phyloP scores from a whole-genome alignment of 2,797 vertebrate species.

The Hemitrygon akajei region DNA sequence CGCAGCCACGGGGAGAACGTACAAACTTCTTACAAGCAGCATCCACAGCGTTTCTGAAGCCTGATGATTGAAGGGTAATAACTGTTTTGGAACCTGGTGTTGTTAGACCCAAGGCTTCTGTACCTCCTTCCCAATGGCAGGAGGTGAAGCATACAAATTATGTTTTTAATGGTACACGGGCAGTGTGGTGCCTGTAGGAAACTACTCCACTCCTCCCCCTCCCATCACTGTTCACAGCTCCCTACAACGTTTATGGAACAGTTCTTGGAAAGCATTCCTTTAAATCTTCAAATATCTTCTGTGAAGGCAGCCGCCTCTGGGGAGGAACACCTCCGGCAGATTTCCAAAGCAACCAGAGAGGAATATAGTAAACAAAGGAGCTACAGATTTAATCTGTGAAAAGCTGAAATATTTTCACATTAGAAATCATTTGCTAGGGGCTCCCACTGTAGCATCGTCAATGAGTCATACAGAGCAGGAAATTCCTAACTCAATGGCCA shows the following conservation, averaged over 20 bases:
- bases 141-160: not conserved
- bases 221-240: not conserved
- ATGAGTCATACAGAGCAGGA: not conserved
- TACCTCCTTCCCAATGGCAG: too few species aligned
- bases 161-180: not conserved
- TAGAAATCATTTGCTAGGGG: not conserved
- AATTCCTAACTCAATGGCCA: not conserved
- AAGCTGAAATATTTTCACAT: constrained; percentile 25
- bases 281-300: constrained; percentile 1
- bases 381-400: constrained; percentile 15
- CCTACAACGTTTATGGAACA: not conserved
- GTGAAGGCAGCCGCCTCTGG: not conserved
- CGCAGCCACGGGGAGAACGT: too few species aligned
- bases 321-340: constrained; percentile 1
- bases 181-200: not conserved
- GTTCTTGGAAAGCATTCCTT: not conserved
- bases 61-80: too few species aligned
- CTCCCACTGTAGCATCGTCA: not conserved
- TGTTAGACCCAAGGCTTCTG: too few species aligned
- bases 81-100: too few species aligned
- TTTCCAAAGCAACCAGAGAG: constrained; percentile 1
- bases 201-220: not conserved
- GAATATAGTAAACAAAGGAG: not conserved
- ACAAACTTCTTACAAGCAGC: too few species aligned
- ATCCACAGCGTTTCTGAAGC: too few species aligned